Conservation (phyloP, 2,797 vertebrate genomes). For the Hypotaenidia philippensis region DNA sequence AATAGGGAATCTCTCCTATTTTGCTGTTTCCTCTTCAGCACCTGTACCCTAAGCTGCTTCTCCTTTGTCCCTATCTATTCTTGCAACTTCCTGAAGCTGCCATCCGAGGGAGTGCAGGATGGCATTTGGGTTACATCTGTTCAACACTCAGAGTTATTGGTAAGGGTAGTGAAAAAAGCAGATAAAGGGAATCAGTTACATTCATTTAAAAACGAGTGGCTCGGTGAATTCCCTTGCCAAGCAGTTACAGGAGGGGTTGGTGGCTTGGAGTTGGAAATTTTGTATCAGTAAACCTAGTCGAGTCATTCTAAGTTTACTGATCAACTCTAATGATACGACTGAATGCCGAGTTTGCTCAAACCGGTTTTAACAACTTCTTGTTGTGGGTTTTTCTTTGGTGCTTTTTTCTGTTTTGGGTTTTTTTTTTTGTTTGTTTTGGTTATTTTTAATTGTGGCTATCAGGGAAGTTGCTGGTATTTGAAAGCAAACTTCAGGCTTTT, state of each 20-base stretch:
- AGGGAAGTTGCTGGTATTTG: background rate
- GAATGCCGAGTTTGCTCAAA: background rate
- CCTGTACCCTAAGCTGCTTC: background rate
- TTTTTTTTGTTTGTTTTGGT: background rate
- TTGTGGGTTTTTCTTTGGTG: no score
- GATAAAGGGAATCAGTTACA: background rate
- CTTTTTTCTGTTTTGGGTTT: no score
- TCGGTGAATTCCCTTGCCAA: background rate
- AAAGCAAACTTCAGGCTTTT: background rate
- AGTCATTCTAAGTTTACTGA: background rate
- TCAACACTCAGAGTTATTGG: background rate
- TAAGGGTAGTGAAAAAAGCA: background rate
- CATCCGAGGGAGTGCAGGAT: background rate
- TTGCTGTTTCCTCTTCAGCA: background rate
- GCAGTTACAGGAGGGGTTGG: background rate
- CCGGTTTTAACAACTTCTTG: background rate
- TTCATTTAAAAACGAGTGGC: background rate
- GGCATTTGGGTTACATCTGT: background rate
- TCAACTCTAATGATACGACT: accelerated
- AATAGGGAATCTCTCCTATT: accelerated
- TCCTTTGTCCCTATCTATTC: background rate
- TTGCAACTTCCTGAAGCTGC: background rate
- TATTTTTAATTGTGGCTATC: background rate
- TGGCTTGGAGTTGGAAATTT: background rate
- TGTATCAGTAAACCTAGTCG: background rate